phyloP scores from a whole-genome alignment of 2,797 vertebrate species.

The Betta splendens region DNA sequence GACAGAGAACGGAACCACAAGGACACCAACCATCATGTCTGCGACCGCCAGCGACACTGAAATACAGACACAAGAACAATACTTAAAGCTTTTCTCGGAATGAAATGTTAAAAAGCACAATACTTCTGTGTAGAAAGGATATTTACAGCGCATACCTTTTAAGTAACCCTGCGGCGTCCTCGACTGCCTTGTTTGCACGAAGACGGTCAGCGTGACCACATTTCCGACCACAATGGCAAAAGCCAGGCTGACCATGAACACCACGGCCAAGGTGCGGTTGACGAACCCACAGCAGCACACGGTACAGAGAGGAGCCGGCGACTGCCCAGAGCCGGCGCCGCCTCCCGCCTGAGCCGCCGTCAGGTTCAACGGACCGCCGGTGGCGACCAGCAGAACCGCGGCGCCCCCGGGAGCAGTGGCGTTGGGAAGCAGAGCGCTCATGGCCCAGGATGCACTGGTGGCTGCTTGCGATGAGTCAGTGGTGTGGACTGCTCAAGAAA shows the following conservation, averaged over 20 bases:
- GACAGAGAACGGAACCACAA: slow-evolving; percentile 86
- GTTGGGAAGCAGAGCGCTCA: slow-evolving; percentile 68
- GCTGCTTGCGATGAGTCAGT: slow-evolving; percentile 21
- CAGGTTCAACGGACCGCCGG: slow-evolving; percentile 64
- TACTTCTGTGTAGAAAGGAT: neutral
- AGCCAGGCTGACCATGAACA: slow-evolving; percentile 83
- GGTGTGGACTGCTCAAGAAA: slow-evolving; percentile 41
- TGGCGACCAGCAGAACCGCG: slow-evolving; percentile 39
- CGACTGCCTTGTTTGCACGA: slow-evolving; percentile 82
- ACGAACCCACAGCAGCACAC: slow-evolving; percentile 77
- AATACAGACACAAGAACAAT: slow-evolving; percentile 30
- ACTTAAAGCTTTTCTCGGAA: too few species aligned
- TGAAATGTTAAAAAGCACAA: too few species aligned
- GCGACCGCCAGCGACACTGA: slow-evolving; percentile 86
- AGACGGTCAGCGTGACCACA: slow-evolving; percentile 84
- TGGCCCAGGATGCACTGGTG: slow-evolving; percentile 50
- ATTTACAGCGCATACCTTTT: too few species aligned
- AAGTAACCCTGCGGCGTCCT: slow-evolving; percentile 85
- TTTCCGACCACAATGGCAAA: slow-evolving; percentile 84
- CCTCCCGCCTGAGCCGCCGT: slow-evolving; percentile 45
- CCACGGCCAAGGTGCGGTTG: slow-evolving; percentile 75
- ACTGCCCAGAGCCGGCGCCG: slow-evolving; percentile 20
- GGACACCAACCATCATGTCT: slow-evolving; percentile 85
- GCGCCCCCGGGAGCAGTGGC: slow-evolving; percentile 51
- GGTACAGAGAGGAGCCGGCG: slow-evolving; percentile 76